Base-by-base conservation (phyloP, 2,113 vertebrate genomes). In the Ceratotherium simum region DNA sequence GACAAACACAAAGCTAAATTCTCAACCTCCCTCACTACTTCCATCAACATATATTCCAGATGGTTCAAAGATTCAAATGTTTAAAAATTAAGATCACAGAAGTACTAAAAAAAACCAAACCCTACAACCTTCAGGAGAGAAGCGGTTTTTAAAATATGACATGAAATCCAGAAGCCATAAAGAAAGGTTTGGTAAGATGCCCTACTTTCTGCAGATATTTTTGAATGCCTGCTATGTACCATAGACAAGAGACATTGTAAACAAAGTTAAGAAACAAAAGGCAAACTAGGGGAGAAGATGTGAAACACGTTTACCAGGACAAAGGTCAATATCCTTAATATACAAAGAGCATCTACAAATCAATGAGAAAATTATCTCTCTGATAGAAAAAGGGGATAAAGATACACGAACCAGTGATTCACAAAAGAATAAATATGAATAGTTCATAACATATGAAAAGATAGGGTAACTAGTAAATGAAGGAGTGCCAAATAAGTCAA, bases 321-420 rank as follows among this genome's bases (percentile, higher is more conserved):
- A 85, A 85, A 94, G 36, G 16, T 69, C 54, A 82, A 51, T 65
- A 70, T 48, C 16, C 10, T 36, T 84, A 83, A 96, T 78, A 97
- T 83, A 94, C 70, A 90, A 94, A 96, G 42, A 97, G 73, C 31
- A 25, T 25, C 21, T 54, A 88, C 39, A 97, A 87, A 87, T 69
- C 95, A 96, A 54, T 56, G 69, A 89, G 67, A 98, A 87, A 95
- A n/a, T 27, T 31, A 84, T 42, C 46, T 89, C 51, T 62, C 72
- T 23, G 27, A 70, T 2, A 73, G 73, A 72, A 95, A 91, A 72
- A 79, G 10, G 18, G 79, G 11, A 20, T 65, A 86, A 17, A 16
- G 42, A 51, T 8, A 82, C 2, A 64, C 18, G 70, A 75, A 89
- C 3, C 2, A 84, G 46, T 8, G 60, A 80, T 31, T 56, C 72